Conservation (phyloP, 2,113 vertebrate species). For the Micromys minutus region DNA sequence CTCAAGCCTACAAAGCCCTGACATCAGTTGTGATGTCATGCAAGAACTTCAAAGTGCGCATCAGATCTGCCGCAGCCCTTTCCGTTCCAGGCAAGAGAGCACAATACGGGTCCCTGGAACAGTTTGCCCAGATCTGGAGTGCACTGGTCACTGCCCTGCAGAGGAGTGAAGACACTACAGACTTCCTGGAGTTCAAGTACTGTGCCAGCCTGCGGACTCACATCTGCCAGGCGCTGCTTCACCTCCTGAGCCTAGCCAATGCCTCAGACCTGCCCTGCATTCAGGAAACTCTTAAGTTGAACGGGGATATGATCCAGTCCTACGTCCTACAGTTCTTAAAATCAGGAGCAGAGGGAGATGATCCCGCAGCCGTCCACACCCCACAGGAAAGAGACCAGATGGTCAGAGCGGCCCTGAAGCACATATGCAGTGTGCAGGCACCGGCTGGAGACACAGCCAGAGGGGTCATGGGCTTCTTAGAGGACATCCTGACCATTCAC, state of each 20-base stretch:
- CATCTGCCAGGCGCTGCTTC: constrained; percentile 92
- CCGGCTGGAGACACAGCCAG: constrained; percentile 66
- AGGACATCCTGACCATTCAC: constrained; percentile 85
- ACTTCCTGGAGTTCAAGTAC: constrained; percentile 97
- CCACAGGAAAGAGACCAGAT: constrained; percentile 82
- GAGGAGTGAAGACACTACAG: constrained; percentile 92
- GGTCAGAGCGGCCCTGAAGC: constrained; percentile 84
- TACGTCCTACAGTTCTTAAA: constrained; percentile 90
- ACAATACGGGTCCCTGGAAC: constrained; percentile 88
- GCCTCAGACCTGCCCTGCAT: constrained; percentile 87
- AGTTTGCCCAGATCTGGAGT: constrained; percentile 90
- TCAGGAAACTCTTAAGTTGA: constrained; percentile 75
- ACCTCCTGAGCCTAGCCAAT: constrained; percentile 89
- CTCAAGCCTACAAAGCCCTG: constrained; percentile 90
- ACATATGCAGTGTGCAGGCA: constrained; percentile 82
- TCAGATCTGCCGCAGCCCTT: constrained; percentile 95
- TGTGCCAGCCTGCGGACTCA: constrained; percentile 92
- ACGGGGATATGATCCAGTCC: constrained; percentile 80
- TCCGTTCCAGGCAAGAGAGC: constrained; percentile 87
- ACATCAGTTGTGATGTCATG: constrained; percentile 94
- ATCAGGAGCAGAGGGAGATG: constrained; percentile 79
- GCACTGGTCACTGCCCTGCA: constrained; percentile 92
- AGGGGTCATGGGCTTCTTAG: constrained; percentile 83
- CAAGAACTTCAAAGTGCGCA: constrained; percentile 98
- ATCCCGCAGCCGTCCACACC: background rate